These are phyloP conservation scores for Ectobius pallidus DNA, from an alignment of 2,888 invertebrate genomes.

Conservation along the genomic window DNA sequence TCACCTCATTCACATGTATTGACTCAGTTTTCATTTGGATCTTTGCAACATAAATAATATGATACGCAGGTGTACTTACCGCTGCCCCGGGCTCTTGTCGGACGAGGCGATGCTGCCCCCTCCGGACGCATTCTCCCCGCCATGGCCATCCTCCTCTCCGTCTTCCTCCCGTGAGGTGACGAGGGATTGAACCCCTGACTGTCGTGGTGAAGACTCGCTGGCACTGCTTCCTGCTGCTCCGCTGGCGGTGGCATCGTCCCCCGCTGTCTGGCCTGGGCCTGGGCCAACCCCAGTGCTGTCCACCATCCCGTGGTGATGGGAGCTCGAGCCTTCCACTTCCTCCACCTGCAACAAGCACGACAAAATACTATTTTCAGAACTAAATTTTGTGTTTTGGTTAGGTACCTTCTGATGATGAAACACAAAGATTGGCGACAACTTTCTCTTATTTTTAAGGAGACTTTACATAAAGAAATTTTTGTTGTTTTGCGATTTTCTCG, in stretches of 20 bases:
- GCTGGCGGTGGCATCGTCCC: constrained; percentile 18
- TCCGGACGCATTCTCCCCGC: constrained; percentile 30
- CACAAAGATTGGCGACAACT: no score
- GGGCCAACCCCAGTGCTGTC: constrained; percentile 51
- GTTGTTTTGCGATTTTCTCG: no score
- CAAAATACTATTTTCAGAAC: no score
- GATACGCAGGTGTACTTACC: constrained; percentile 57
- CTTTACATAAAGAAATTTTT: no score
- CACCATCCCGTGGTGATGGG: constrained; percentile 46
- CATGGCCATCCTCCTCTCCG: constrained; percentile 48
- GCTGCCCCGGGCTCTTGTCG: constrained; percentile 73
- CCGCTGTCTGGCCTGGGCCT: constrained; percentile 36
- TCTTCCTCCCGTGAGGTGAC: constrained; percentile 72
- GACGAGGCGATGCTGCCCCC: constrained; percentile 61
- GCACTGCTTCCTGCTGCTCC: constrained; percentile 14
- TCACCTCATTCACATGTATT: no score
- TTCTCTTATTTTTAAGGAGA: no score
- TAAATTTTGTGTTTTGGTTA: no score
- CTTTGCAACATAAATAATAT: no score
- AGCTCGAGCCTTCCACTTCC: constrained; percentile 48
- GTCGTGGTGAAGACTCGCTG: constrained; percentile 30
- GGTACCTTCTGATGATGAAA: no score
- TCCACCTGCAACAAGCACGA: constrained; percentile 49
- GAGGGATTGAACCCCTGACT: constrained; percentile 57
- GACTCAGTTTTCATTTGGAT: no score